Percentiles rank a stretch among this genome's conserved stretches.
Conservation (phyloP, 2,888 invertebrate genomes). For the Hemaris fuciformis region DNA sequence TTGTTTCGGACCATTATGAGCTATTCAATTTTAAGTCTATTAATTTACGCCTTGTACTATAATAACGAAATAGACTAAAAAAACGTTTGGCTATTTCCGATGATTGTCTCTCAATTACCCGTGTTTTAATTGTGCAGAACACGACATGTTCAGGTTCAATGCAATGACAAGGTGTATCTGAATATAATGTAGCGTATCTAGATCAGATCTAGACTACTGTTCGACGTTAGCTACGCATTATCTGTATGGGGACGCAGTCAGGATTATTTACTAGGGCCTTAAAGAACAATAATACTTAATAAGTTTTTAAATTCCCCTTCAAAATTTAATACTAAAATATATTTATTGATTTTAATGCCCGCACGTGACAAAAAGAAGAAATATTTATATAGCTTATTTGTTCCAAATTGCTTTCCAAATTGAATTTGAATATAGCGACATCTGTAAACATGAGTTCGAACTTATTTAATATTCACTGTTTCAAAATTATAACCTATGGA, state of each 20-base stretch:
- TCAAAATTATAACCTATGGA: too few relatives aligned
- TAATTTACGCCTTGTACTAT: background rate
- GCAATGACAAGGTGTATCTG: constrained; percentile 20
- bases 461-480: too few relatives aligned
- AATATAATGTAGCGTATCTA: constrained; percentile 26
- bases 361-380: too few relatives aligned
- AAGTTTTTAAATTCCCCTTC: too few relatives aligned
- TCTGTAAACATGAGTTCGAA: too few relatives aligned
- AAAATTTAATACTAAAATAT: too few relatives aligned
- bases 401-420: too few relatives aligned
- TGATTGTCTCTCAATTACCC: background rate
- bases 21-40: background rate
- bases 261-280: background rate
- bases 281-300: background rate
- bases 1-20: background rate
- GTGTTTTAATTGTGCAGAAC: constrained; percentile 21
- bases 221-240: constrained; percentile 19
- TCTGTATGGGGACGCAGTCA: background rate
- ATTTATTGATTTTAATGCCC: too few relatives aligned
- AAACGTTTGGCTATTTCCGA: background rate
- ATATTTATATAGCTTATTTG: too few relatives aligned
- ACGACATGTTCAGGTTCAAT: constrained; percentile 7
- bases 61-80: background rate
- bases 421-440: too few relatives aligned
- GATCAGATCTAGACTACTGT: constrained; percentile 23